These are phyloP conservation scores for Narcine bancroftii DNA, from an alignment of 2,113 vertebrate species.

Conservation along the genomic window DNA sequence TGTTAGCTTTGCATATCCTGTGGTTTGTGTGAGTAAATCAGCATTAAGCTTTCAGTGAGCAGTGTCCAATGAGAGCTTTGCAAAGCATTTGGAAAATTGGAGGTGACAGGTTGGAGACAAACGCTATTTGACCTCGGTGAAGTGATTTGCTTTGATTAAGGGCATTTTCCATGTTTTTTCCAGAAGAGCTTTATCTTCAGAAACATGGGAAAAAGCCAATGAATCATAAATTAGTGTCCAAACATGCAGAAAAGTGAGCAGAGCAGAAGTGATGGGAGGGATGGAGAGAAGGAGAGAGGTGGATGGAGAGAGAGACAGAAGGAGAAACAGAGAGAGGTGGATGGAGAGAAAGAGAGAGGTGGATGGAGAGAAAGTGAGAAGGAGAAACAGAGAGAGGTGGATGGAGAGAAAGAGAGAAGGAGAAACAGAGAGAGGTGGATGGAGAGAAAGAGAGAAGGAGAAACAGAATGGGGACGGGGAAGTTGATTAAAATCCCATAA, in stretches of 20 bases:
- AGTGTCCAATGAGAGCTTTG: background rate
- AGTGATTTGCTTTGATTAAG: background rate
- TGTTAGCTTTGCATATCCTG: background rate
- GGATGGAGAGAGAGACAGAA: background rate
- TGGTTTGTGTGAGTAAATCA: background rate
- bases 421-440: background rate
- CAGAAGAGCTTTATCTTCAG: background rate
- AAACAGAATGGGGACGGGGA: background rate
- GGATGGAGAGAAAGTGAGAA: background rate
- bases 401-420: background rate
- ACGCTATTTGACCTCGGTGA: background rate
- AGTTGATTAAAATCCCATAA: background rate
- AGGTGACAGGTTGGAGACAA: background rate
- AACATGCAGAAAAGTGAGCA: conserved; percentile 1
- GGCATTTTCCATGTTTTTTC: background rate
- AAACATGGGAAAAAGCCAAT: background rate
- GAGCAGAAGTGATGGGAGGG: background rate
- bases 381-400: background rate
- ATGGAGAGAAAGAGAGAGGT: background rate
- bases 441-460: background rate
- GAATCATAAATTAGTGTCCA: background rate
- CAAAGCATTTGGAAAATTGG: background rate
- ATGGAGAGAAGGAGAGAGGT: background rate
- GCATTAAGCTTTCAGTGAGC: conserved; percentile 23
- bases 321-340: background rate